These are phyloP conservation scores for Chesias legatella DNA, from an alignment of 2,888 invertebrate genomes.

Conservation along the genomic window DNA sequence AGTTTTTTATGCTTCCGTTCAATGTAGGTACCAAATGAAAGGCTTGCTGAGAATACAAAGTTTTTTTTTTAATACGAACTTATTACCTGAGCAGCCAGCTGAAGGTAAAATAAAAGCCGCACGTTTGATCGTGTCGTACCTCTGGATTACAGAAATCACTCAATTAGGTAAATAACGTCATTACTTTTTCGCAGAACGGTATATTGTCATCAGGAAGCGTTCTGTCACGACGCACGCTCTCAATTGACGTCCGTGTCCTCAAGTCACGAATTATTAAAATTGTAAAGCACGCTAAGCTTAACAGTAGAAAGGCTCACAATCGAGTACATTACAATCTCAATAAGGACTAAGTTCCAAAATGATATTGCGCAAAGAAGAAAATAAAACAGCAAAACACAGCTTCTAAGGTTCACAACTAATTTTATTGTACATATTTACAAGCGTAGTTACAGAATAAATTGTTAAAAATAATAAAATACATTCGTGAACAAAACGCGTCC, in stretches of 20 bases:
- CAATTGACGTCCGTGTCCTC: constrained; percentile 24
- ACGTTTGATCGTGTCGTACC: constrained; percentile 5
- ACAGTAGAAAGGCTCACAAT: too few relatives aligned
- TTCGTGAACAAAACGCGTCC: constrained; percentile 12
- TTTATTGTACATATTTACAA: constrained; percentile 78
- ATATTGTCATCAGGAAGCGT: constrained; percentile 26
- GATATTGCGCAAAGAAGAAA: constrained; percentile 5
- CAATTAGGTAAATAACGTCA: neutral
- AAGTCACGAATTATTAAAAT: constrained; percentile 24
- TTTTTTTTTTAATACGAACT: too few relatives aligned
- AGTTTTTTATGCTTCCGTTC: too few relatives aligned
- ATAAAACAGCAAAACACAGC: too few relatives aligned
- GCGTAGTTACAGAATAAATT: constrained; percentile 52
- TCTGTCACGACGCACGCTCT: constrained; percentile 21
- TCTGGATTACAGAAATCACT: constrained; percentile 6
- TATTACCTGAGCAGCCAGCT: too few relatives aligned
- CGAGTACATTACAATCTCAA: too few relatives aligned
- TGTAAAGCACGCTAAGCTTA: too few relatives aligned
- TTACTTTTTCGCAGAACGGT: constrained; percentile 14
- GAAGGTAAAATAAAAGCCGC: too few relatives aligned
- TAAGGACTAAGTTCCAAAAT: too few relatives aligned
- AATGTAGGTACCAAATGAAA: too few relatives aligned
- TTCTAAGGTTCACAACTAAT: constrained; percentile 25
- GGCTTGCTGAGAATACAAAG: too few relatives aligned
- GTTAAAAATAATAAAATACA: constrained; percentile 32